Evolutionary conservation across 2,797 vertebrate genomes (phyloP).

Genomic region (Tragopan temminckii): DNA sequence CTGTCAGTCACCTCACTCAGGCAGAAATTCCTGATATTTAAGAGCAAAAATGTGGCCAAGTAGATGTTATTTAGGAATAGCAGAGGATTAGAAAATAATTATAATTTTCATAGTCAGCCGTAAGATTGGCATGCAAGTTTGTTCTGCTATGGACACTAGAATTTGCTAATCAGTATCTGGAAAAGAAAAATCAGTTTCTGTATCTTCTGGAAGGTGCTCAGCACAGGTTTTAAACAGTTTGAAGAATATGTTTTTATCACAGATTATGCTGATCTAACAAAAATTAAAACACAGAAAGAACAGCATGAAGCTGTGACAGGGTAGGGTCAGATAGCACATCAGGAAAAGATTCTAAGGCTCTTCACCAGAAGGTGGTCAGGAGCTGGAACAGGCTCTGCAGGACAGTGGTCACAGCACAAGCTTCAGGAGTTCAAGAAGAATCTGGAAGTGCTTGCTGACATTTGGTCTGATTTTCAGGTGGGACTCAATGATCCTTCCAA

Average conservation of each 20-base stretch:
- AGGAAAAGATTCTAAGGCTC: no score
- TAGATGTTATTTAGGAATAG: neutral
- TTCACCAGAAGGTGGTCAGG: no score
- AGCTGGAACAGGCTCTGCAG: no score
- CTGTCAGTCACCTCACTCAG: fast-evolving
- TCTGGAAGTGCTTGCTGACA: no score
- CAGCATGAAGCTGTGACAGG: no score
- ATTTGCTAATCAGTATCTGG: neutral
- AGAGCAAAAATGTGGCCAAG: neutral
- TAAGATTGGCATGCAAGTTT: neutral
- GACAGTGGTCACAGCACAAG: no score
- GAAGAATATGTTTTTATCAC: neutral
- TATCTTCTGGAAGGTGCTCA: neutral
- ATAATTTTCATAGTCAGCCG: neutral
- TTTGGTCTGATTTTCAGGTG: no score
- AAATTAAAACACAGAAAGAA: neutral
- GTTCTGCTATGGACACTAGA: neutral
- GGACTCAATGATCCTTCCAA: no score
- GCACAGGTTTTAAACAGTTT: neutral
- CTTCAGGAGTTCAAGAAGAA: no score
- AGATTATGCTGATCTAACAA: neutral
- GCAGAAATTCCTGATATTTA: neutral
- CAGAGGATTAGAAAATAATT: neutral
- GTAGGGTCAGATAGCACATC: no score
- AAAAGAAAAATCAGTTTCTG: neutral